Conservation (phyloP, 2,888 invertebrate genomes). For the Tachina fera region DNA sequence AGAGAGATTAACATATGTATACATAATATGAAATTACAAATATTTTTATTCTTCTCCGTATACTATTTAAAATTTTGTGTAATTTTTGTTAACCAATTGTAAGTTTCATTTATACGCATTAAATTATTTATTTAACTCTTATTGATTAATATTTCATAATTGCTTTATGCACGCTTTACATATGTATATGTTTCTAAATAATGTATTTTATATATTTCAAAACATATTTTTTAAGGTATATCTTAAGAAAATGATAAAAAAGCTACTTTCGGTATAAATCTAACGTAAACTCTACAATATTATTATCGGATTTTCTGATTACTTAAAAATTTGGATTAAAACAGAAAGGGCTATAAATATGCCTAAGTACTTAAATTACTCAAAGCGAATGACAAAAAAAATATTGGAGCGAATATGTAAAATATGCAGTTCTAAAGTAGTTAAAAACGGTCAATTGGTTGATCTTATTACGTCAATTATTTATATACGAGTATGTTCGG, state of each 20-base stretch:
- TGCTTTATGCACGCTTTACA: background rate
- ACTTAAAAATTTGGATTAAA: too few species aligned
- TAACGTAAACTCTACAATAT: too few species aligned
- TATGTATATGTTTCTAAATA: background rate
- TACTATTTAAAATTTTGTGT: constrained; percentile 26
- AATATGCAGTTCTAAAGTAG: too few species aligned
- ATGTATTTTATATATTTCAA: background rate
- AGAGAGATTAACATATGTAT: background rate
- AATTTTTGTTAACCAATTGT: constrained; percentile 39
- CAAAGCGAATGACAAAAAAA: too few species aligned
- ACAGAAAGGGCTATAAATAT: too few species aligned
- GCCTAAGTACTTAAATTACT: too few species aligned
- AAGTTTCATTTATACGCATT: constrained; percentile 32
- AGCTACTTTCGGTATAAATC: background rate
- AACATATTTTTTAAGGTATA: background rate
- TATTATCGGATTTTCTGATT: too few species aligned
- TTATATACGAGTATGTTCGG: too few species aligned
- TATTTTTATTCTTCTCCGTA: background rate
- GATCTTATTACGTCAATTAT: too few species aligned
- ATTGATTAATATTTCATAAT: background rate
- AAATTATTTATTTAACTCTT: constrained; percentile 41
- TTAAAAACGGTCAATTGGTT: too few species aligned
- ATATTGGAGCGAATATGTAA: too few species aligned
- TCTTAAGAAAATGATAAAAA: constrained; percentile 28
- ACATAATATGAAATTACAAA: background rate